A percentile compares a stretch with the other conserved stretches of the same genome.
Evolutionary conservation across 2,888 invertebrate species (phyloP).

Genomic region (Aleiodes leptofemur): DNA sequence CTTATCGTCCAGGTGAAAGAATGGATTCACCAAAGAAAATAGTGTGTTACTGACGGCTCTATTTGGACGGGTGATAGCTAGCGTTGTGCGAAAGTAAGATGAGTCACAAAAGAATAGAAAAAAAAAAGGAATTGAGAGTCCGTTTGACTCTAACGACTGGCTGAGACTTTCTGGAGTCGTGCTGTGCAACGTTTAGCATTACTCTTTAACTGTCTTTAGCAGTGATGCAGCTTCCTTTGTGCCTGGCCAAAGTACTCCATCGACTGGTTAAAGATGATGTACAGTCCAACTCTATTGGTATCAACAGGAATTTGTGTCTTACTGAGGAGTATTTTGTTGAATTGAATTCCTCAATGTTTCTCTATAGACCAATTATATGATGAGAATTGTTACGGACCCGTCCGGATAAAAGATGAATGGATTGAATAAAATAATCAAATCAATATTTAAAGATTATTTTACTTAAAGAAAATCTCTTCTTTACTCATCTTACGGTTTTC

Average conservation of each 20-base stretch:
- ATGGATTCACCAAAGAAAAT: conserved; percentile 54
- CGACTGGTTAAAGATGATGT: conserved; percentile 5
- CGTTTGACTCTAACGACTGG: conserved; percentile 53
- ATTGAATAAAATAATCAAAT: too few species aligned
- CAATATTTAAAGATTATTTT: too few species aligned
- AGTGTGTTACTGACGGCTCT: conserved; percentile 63
- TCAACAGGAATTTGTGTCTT: too few species aligned
- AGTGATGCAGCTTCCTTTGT: conserved; percentile 58
- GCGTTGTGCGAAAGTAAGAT: neutral
- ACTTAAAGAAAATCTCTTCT: too few species aligned
- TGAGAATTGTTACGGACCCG: too few species aligned
- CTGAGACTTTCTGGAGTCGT: conserved; percentile 51
- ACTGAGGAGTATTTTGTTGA: too few species aligned
- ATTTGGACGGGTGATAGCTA: conserved; percentile 32
- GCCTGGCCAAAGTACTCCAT: conserved; percentile 41
- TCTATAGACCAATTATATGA: too few species aligned
- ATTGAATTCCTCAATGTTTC: too few species aligned
- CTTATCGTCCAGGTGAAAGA: conserved; percentile 33
- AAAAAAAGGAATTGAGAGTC: conserved; percentile 50
- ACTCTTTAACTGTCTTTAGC: conserved; percentile 63
- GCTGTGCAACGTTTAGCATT: conserved; percentile 60
- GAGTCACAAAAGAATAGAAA: conserved; percentile 33
- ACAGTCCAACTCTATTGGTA: neutral
- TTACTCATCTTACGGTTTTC: too few species aligned
- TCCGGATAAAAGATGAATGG: too few species aligned